Evolutionary conservation across 2,797 vertebrate genomes (phyloP).

Genomic region (Pseudotriccus pelzelni): DNA sequence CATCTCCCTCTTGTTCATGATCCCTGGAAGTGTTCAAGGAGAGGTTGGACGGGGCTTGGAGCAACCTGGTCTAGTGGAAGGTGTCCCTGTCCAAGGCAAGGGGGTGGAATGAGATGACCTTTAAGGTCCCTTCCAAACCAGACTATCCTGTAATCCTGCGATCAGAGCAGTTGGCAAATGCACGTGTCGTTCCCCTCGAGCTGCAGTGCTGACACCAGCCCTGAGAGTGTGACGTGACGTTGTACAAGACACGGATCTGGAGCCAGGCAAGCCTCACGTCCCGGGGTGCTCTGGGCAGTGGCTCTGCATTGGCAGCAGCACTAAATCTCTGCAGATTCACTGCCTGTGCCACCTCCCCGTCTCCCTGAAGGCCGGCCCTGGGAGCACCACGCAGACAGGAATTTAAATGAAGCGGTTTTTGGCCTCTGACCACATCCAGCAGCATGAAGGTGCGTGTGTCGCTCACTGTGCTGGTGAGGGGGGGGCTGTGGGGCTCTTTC

Average conservation of each 20-base stretch:
- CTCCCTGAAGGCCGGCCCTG: not conserved
- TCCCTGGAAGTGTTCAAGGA: not conserved
- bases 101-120: not conserved
- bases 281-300: not conserved
- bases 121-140: not conserved
- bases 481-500: not conserved
- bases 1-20: not conserved
- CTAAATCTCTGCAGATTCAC: not conserved
- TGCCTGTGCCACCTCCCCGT: fast-evolving
- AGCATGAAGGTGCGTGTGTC: not conserved
- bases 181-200: fast-evolving
- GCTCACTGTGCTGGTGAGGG: fast-evolving
- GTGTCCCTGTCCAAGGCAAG: not conserved
- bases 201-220: not conserved
- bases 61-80: not conserved
- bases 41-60: fast-evolving
- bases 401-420: not conserved
- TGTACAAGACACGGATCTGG: fast-evolving
- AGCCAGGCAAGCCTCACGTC: not conserved
- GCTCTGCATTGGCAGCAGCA: not conserved
- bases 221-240: fast-evolving
- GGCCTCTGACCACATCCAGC: fast-evolving
- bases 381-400: not conserved
- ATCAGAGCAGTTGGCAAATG: not conserved
- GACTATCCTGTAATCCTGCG: not conserved